A percentile compares a stretch with the other conserved stretches of the same genome.
These are phyloP conservation scores for Hartigia nigra DNA, from an alignment of 2,888 invertebrate genomes.

Conservation along the genomic window DNA sequence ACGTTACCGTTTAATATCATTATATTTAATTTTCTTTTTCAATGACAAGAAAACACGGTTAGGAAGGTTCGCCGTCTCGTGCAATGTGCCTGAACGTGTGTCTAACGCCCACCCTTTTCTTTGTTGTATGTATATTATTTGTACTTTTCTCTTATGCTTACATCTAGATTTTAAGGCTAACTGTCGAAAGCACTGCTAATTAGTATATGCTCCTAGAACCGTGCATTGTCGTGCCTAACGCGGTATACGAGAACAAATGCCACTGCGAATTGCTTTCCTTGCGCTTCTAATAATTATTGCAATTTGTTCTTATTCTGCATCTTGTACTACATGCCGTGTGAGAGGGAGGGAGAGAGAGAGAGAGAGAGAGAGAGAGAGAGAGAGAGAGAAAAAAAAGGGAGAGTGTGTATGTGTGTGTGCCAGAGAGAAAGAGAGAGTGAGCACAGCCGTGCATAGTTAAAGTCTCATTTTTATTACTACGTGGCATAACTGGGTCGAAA, in stretches of 20 bases:
- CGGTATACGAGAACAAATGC: neutral
- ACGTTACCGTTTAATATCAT: neutral
- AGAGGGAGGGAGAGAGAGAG: neutral
- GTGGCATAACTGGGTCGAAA: neutral
- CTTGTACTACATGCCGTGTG: neutral
- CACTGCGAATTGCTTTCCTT: neutral
- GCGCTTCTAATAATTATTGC: neutral
- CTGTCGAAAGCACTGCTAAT: neutral
- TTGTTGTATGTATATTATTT: neutral
- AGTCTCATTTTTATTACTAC: neutral
- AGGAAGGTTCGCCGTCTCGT: neutral
- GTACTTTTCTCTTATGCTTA: neutral
- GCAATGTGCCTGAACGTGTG: neutral
- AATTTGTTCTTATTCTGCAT: neutral
- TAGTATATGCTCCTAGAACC: neutral
- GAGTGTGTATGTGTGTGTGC: too few relatives aligned
- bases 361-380: neutral
- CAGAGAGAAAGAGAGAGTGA: neutral
- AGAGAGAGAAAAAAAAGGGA: neutral
- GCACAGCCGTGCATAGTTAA: neutral
- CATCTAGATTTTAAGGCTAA: neutral
- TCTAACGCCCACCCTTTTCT: neutral
- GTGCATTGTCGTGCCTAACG: neutral
- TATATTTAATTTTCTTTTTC: neutral
- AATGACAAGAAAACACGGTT: neutral